A percentile compares a stretch with the other conserved stretches of the same genome.
Evolutionary conservation across 2,888 invertebrate genomes (phyloP).

Genomic region (Metellina segmentata): DNA sequence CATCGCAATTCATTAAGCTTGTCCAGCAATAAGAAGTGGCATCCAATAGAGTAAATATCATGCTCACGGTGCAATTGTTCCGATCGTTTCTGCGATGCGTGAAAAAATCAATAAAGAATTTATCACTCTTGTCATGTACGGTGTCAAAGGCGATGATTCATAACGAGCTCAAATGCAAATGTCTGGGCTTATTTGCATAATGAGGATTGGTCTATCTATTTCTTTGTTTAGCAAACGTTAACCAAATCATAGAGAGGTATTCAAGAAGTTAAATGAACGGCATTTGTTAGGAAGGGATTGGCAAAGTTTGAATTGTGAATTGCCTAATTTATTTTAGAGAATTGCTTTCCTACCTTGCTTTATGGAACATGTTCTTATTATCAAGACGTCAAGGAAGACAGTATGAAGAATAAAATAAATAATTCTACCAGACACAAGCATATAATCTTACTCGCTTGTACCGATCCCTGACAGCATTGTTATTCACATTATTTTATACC

Average conservation of each 20-base stretch:
- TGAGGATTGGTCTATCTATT: slow-evolving; percentile 6
- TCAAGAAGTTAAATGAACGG: background rate
- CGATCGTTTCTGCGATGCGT: background rate
- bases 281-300: background rate
- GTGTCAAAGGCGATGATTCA: slow-evolving; percentile 29
- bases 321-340: slow-evolving; percentile 1
- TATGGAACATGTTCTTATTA: background rate
- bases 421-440: no score
- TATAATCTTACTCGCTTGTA: no score
- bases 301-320: background rate
- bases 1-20: slow-evolving; percentile 13
- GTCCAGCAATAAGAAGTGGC: slow-evolving; percentile 6
- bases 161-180: slow-evolving; percentile 5
- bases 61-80: background rate
- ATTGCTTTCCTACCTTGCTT: background rate
- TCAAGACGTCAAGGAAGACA: background rate
- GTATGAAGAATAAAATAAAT: no score
- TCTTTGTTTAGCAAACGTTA: background rate
- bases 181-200: slow-evolving; percentile 15
- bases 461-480: no score
- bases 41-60: background rate
- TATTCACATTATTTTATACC: no score
- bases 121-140: background rate
- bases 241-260: background rate
- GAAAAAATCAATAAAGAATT: slow-evolving; percentile 28